phyloP scores from a whole-genome alignment of 2,888 invertebrate species.

The Criorhina ranunculi region DNA sequence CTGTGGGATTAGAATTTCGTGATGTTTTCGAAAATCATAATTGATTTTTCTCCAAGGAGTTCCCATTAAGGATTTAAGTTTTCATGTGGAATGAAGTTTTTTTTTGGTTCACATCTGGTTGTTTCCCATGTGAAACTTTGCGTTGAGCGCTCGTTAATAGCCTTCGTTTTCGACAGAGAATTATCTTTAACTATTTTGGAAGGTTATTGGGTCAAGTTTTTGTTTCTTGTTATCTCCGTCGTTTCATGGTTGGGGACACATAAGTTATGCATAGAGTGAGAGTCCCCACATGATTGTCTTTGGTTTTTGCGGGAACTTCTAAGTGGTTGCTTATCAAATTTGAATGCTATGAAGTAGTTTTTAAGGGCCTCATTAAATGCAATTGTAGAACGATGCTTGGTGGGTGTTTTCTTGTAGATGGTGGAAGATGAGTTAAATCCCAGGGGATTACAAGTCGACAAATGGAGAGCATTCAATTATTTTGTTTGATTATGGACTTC shows the following conservation, averaged over 20 bases:
- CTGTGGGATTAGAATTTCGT: slow-evolving; percentile 4
- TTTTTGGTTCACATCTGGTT: slow-evolving; percentile 12
- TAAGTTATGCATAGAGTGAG: not conserved
- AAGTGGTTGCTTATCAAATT: slow-evolving; percentile 46
- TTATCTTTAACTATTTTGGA: slow-evolving; percentile 27
- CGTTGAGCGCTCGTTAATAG: not conserved
- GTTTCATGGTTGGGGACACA: slow-evolving; percentile 36
- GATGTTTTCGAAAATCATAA: slow-evolving; percentile 30
- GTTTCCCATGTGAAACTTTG: slow-evolving; percentile 48
- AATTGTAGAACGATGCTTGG: not conserved
- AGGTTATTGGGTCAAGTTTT: slow-evolving; percentile 66
- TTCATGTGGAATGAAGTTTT: not conserved
- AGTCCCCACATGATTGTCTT: not conserved
- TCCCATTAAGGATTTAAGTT: slow-evolving; percentile 23
- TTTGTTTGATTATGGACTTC: no score
- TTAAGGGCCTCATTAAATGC: not conserved
- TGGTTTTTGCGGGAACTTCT: slow-evolving; percentile 42
- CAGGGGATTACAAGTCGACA: no score
- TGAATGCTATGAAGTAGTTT: not conserved
- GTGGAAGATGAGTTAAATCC: no score
- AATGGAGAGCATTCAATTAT: no score
- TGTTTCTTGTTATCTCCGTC: slow-evolving; percentile 33
- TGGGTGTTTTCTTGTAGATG: no score
- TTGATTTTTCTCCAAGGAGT: slow-evolving; percentile 4
- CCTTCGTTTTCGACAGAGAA: not conserved